phyloP scores from a whole-genome alignment of 1,140 invertebrate genomes.

The Thereuonema tuberculata region DNA sequence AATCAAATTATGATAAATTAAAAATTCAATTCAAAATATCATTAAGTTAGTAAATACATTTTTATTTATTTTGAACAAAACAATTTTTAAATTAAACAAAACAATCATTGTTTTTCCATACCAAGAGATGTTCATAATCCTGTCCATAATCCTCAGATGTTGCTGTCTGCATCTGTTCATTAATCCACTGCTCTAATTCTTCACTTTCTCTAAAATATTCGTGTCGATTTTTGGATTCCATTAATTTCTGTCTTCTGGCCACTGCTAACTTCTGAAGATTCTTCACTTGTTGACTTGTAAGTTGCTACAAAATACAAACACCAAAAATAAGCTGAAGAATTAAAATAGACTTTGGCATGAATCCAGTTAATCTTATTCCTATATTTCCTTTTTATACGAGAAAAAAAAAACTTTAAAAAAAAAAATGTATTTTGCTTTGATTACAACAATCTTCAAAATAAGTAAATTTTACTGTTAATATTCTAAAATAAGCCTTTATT shows the following conservation, averaged over 20 bases:
- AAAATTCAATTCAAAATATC: too few species aligned
- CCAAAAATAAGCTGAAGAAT: too few species aligned
- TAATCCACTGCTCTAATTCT: slow-evolving; percentile 88
- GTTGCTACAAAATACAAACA: slow-evolving; percentile 24
- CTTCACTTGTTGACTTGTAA: slow-evolving; percentile 52
- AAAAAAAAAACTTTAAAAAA: not conserved
- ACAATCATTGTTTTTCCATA: slow-evolving; percentile 32
- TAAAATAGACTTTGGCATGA: not conserved
- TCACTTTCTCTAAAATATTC: slow-evolving; percentile 82
- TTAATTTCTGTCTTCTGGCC: slow-evolving; percentile 62
- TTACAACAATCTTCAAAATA: too few species aligned
- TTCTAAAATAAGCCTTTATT: too few species aligned
- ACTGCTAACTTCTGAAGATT: slow-evolving; percentile 65
- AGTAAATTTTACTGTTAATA: too few species aligned
- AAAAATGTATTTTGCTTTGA: too few species aligned
- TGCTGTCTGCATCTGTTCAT: slow-evolving; percentile 78
- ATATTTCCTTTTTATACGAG: too few species aligned
- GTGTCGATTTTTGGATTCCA: slow-evolving; percentile 80
- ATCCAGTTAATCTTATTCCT: not conserved
- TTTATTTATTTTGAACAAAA: not conserved
- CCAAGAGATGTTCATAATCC: slow-evolving; percentile 89
- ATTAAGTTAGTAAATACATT: not conserved
- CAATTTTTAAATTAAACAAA: slow-evolving; percentile 3
- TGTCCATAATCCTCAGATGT: slow-evolving; percentile 91
- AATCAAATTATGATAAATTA: too few species aligned